Base-by-base conservation (phyloP, 2,888 invertebrate species). In the Busseola fusca region DNA sequence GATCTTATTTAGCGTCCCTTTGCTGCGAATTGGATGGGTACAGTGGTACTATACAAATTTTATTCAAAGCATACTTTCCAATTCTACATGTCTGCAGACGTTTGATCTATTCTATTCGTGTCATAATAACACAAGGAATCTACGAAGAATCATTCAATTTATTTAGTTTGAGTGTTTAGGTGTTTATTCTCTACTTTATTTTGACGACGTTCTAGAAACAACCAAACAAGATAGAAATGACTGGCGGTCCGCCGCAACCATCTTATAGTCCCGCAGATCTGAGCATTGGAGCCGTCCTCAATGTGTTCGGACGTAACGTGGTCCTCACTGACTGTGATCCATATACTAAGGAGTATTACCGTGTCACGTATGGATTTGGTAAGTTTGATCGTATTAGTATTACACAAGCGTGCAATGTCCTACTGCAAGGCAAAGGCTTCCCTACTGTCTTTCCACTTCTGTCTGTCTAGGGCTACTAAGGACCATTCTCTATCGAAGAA, bases 321-420 rank as follows among this genome's bases (percentile, higher is more conserved):
- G 96, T 98, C 0, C 92, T 99, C 0, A 98, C 97, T 0, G 97
- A 98, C 89, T 98, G 98, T 86, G 99, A 99, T 92, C 95, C 96
- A 2, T 98, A 97, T 85, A 99, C 99, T 0, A 97, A 97, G 90
- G 97, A 98, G 70, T 99, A 98, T 92, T 99, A 98, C 92, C 95
- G 96, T 4, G 96, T 96, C 70, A 97, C 97, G 76, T 97, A 96
- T 88, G 97, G 97, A 54, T 92, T 97, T 76, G 96, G 96, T 96
- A 89, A 87, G 89, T 85, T 52, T 52, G n/a, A 34, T 34, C 6
- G 18, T 18, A 21, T 27, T 14, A 30, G 30, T 30, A 50, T n/a
- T 45, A 18, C 40, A 60, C 12, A 42, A 25, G 7, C n/a, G 10
- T 60, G 25, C 18, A 21, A n/a, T 16, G 62, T 5, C 10, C 30